Conservation (phyloP, 2,888 invertebrate species). For the Parelbella ahira region DNA sequence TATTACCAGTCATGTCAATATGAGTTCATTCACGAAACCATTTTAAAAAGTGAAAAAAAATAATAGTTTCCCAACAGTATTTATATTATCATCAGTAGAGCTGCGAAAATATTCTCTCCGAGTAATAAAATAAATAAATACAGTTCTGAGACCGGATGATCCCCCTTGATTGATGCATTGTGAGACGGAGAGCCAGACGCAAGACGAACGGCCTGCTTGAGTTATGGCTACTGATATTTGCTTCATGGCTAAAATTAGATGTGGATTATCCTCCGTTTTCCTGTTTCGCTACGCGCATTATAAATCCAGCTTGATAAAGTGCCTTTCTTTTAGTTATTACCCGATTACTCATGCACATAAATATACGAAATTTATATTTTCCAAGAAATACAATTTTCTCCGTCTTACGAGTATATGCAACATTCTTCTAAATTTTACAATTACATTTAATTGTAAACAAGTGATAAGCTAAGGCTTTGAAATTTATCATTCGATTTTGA, state of each 20-base stretch:
- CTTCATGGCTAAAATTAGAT: slow-evolving; percentile 23
- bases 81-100: slow-evolving; percentile 1
- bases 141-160: slow-evolving; percentile 41
- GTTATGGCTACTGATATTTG: slow-evolving; percentile 24
- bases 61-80: too few species aligned
- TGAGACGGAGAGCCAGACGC: slow-evolving; percentile 13
- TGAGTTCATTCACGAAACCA: too few species aligned
- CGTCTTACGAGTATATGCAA: too few species aligned
- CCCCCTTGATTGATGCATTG: slow-evolving; percentile 48
- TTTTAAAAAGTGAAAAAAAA: too few species aligned
- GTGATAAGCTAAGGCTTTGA: too few species aligned
- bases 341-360: too few species aligned
- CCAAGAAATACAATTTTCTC: too few species aligned
- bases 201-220: slow-evolving; percentile 11
- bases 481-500: too few species aligned
- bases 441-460: too few species aligned
- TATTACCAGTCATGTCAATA: too few species aligned
- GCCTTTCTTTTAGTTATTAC: slow-evolving; percentile 2
- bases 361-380: too few species aligned
- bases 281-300: neutral
- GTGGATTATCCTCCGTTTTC: slow-evolving; percentile 22
- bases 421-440: too few species aligned
- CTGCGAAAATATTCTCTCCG: slow-evolving; percentile 8
- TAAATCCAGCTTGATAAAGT: slow-evolving; percentile 13
- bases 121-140: slow-evolving; percentile 44